Percentiles rank a stretch among this genome's conserved stretches.
These are phyloP conservation scores for Pogonognathellus flavescens DNA, from an alignment of 1,140 invertebrate genomes.

Conservation along the genomic window DNA sequence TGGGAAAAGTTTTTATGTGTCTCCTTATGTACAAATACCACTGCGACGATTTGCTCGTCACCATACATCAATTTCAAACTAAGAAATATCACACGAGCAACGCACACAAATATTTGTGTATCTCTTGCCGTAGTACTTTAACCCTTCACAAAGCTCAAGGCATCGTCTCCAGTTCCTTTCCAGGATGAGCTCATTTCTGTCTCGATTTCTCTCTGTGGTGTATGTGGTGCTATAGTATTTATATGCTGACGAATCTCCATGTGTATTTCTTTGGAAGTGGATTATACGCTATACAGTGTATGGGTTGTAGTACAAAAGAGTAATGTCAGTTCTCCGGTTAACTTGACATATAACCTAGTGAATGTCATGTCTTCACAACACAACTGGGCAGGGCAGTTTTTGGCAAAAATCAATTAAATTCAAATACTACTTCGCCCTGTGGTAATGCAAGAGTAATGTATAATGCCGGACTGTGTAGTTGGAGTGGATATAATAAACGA, in stretches of 20 bases:
- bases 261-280: constrained; percentile 10
- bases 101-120: constrained; percentile 23
- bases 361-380: constrained; percentile 32
- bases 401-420: constrained; percentile 42
- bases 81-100: constrained; percentile 10
- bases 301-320: not conserved
- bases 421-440: not conserved
- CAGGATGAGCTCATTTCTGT: not conserved
- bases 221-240: too few species aligned
- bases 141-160: not conserved
- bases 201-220: not conserved
- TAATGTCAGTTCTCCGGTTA: constrained; percentile 12
- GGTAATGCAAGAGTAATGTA: too few species aligned
- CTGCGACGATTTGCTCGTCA: constrained; percentile 7
- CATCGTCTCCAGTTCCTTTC: constrained; percentile 25
- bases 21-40: not conserved
- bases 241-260: constrained; percentile 1
- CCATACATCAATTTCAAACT: not conserved
- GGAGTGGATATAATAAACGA: too few species aligned
- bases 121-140: not conserved
- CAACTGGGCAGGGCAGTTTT: constrained; percentile 11
- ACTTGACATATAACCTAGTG: constrained; percentile 43
- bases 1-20: constrained; percentile 2
- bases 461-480: too few species aligned
- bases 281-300: not conserved